Conservation (phyloP, 2,113 vertebrate species). For the Propithecus coquereli region DNA sequence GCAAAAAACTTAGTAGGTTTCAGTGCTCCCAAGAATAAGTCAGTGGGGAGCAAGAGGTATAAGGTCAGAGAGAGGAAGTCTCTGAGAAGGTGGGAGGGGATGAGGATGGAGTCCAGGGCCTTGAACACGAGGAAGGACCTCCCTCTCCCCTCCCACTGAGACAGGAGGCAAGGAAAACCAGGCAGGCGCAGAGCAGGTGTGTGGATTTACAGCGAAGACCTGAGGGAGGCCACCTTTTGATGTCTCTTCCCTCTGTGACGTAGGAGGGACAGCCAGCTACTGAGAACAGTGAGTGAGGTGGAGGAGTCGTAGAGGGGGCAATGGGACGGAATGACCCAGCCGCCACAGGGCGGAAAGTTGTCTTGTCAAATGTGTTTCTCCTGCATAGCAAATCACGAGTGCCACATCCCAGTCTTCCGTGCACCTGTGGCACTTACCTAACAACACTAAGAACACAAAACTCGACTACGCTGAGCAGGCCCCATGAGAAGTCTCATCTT, state of each 20-base stretch:
- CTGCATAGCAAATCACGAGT: rapidly evolving
- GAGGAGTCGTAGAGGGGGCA: too few species aligned
- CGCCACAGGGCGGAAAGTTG: not conserved
- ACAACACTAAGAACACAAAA: not conserved
- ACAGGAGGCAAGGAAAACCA: not conserved
- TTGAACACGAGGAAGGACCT: not conserved
- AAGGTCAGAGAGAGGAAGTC: not conserved
- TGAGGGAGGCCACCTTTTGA: not conserved
- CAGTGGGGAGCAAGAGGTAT: not conserved
- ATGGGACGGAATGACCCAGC: not conserved
- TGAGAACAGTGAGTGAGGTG: too few species aligned
- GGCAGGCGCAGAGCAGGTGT: rapidly evolving
- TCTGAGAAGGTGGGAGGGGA: not conserved
- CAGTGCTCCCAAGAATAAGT: not conserved
- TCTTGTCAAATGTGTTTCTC: not conserved
- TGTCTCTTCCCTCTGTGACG: not conserved
- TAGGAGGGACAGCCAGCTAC: not conserved
- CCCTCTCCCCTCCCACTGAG: rapidly evolving
- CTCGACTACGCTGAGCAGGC: rapidly evolving
- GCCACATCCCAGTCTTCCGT: not conserved
- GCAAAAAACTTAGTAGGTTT: not conserved
- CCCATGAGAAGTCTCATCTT: not conserved
- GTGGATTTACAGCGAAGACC: not conserved
- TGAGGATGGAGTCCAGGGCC: rapidly evolving
- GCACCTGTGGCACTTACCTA: not conserved